These are phyloP conservation scores for Nemoura dubitans DNA, from an alignment of 2,888 invertebrate species.

Conservation along the genomic window DNA sequence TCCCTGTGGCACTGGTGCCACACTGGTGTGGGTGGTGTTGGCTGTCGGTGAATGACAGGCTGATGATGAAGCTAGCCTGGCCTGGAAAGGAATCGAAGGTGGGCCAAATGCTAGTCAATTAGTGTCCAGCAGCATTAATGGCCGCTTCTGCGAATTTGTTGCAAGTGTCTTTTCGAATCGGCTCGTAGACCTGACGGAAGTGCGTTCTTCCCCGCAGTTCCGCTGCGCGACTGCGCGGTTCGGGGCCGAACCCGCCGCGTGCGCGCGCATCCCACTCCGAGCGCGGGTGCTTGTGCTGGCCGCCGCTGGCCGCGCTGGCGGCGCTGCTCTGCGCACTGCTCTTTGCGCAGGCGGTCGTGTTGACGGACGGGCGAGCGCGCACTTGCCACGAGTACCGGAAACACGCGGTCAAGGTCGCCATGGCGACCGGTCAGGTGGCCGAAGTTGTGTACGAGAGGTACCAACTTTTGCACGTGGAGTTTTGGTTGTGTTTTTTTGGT, in stretches of 20 bases:
- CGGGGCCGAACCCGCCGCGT: slow-evolving; percentile 69
- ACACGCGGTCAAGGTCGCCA: slow-evolving; percentile 66
- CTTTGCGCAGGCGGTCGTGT: slow-evolving; percentile 73
- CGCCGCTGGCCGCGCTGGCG: slow-evolving; percentile 70
- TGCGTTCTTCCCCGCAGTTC: too few relatives aligned
- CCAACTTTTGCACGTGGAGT: too few relatives aligned
- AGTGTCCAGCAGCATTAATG: too few relatives aligned
- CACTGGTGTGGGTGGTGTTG: too few relatives aligned
- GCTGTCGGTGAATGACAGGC: too few relatives aligned
- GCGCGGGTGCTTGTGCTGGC: slow-evolving; percentile 71
- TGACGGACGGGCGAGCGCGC: slow-evolving; percentile 76
- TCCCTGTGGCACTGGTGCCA: too few relatives aligned
- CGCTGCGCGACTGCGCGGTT: not conserved
- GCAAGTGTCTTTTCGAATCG: too few relatives aligned
- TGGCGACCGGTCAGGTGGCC: slow-evolving; percentile 43
- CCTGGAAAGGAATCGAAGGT: too few relatives aligned
- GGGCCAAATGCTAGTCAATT: too few relatives aligned
- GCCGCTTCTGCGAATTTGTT: too few relatives aligned
- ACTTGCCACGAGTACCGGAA: slow-evolving; percentile 81
- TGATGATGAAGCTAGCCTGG: too few relatives aligned
- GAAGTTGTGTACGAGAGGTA: slow-evolving; percentile 43
- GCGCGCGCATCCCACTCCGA: slow-evolving; percentile 60
- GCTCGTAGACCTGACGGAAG: too few relatives aligned
- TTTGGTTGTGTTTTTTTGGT: not conserved
- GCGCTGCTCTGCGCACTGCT: slow-evolving; percentile 72